Percentiles rank a stretch among this genome's conserved stretches.
phyloP scores from a whole-genome alignment of 2,888 invertebrate genomes.

The Nephrocerus scutellatus region DNA sequence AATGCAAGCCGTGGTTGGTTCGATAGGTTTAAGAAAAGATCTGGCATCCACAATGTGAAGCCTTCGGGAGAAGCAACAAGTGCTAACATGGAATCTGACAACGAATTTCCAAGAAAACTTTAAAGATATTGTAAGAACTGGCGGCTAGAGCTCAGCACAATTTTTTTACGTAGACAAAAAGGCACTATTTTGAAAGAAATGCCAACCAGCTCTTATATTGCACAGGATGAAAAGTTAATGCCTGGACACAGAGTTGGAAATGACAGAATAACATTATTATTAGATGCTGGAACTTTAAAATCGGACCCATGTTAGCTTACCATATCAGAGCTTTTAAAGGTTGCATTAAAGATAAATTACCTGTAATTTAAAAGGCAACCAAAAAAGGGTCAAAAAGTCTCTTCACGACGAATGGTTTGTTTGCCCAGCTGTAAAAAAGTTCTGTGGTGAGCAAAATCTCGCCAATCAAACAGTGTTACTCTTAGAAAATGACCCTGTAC shows the following conservation, averaged over 20 bases:
- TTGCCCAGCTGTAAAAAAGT: too few relatives aligned
- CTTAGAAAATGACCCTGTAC: too few relatives aligned
- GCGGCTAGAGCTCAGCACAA: slow-evolving; percentile 1
- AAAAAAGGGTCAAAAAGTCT: too few relatives aligned
- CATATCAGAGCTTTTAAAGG: too few relatives aligned
- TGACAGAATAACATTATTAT: too few relatives aligned
- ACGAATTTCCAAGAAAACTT: slow-evolving; percentile 1
- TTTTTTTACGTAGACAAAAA: slow-evolving; percentile 2
- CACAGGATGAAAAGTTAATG: slow-evolving; percentile 1
- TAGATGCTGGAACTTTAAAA: too few relatives aligned
- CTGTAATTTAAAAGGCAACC: too few relatives aligned
- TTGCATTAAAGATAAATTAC: too few relatives aligned
- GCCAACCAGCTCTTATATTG: slow-evolving; percentile 5
- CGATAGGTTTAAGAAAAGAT: slow-evolving; percentile 5
- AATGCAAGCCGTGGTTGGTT: slow-evolving; percentile 5
- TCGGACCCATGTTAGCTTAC: too few relatives aligned
- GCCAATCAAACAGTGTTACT: too few relatives aligned
- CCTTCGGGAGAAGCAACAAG: slow-evolving; percentile 4
- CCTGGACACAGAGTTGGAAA: slow-evolving; percentile 2
- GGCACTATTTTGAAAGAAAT: slow-evolving; percentile 4
- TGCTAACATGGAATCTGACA: slow-evolving; percentile 2
- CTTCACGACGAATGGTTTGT: too few relatives aligned
- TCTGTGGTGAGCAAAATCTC: too few relatives aligned
- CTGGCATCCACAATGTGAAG: slow-evolving; percentile 1
- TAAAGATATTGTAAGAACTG: neutral